These are phyloP conservation scores for Dicranocentrus wangi DNA, from an alignment of 2,888 invertebrate genomes.

Conservation along the genomic window DNA sequence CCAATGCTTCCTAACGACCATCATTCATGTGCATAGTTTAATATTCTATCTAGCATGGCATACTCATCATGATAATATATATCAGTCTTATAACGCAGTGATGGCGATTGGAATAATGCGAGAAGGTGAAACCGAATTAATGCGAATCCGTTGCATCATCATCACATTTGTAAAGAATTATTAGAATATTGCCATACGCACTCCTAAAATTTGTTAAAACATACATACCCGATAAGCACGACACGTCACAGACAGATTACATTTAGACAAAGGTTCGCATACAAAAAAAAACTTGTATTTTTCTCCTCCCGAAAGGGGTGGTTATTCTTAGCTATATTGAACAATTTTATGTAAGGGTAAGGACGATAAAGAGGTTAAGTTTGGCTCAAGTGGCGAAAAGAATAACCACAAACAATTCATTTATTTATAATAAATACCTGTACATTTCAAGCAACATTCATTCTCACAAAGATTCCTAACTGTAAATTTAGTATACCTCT, in stretches of 20 bases:
- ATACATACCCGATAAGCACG: too few relatives aligned
- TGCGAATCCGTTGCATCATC: slow-evolving; percentile 39
- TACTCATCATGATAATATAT: not conserved
- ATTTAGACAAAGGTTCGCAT: not conserved
- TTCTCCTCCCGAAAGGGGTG: not conserved
- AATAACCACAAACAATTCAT: too few relatives aligned
- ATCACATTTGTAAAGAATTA: not conserved
- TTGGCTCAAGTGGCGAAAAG: too few relatives aligned
- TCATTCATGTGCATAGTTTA: slow-evolving; percentile 37
- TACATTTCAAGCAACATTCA: too few relatives aligned
- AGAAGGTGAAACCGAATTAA: slow-evolving; percentile 55
- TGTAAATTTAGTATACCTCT: too few relatives aligned
- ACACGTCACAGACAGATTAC: not conserved
- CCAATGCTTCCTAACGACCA: slow-evolving; percentile 64
- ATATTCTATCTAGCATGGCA: not conserved
- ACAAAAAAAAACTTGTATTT: slow-evolving; percentile 11
- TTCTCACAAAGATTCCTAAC: slow-evolving; percentile 1
- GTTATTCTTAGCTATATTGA: too few relatives aligned
- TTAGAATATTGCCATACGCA: too few relatives aligned
- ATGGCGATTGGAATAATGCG: too few relatives aligned
- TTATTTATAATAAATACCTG: too few relatives aligned
- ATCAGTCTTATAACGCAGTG: too few relatives aligned
- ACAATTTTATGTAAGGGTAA: too few relatives aligned
- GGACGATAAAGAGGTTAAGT: too few relatives aligned
- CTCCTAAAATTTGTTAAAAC: not conserved